phyloP scores from a whole-genome alignment of 2,888 invertebrate genomes.

The Argynnis bischoffii region DNA sequence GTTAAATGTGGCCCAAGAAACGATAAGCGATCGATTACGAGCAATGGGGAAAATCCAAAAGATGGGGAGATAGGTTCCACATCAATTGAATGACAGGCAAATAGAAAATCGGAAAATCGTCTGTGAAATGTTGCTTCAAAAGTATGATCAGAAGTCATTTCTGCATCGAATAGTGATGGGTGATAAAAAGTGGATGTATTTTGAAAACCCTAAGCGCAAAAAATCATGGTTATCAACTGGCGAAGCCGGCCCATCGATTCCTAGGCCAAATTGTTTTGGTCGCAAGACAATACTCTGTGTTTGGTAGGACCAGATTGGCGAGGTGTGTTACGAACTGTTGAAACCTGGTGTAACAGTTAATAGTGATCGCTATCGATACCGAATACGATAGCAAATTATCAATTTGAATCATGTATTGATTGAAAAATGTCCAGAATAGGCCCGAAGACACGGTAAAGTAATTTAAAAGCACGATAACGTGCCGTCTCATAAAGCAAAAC shows the following conservation, averaged over 20 bases:
- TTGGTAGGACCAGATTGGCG: slow-evolving; percentile 22
- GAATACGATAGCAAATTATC: slow-evolving; percentile 39
- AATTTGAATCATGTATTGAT: slow-evolving; percentile 31
- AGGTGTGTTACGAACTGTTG: too few relatives aligned
- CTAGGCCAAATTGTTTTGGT: slow-evolving; percentile 30
- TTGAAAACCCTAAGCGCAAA: slow-evolving; percentile 9
- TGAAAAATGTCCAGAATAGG: slow-evolving; percentile 36
- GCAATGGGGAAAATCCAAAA: not conserved
- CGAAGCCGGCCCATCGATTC: slow-evolving; percentile 24
- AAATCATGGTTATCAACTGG: slow-evolving; percentile 23
- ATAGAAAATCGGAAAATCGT: not conserved
- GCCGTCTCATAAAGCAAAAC: too few relatives aligned
- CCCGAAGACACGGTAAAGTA: slow-evolving; percentile 33
- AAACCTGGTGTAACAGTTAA: not conserved
- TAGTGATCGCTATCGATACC: slow-evolving; percentile 29
- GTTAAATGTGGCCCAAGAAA: not conserved
- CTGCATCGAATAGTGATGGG: not conserved
- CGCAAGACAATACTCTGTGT: slow-evolving; percentile 25
- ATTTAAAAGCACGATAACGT: slow-evolving; percentile 9
- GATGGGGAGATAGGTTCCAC: slow-evolving; percentile 1
- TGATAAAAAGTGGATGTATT: slow-evolving; percentile 13
- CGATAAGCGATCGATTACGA: not conserved
- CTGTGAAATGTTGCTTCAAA: not conserved
- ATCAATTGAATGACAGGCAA: not conserved
- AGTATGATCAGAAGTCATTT: slow-evolving; percentile 1